Base-by-base conservation (phyloP, 2,113 vertebrate genomes). In the Erpornis zantholeuca region DNA sequence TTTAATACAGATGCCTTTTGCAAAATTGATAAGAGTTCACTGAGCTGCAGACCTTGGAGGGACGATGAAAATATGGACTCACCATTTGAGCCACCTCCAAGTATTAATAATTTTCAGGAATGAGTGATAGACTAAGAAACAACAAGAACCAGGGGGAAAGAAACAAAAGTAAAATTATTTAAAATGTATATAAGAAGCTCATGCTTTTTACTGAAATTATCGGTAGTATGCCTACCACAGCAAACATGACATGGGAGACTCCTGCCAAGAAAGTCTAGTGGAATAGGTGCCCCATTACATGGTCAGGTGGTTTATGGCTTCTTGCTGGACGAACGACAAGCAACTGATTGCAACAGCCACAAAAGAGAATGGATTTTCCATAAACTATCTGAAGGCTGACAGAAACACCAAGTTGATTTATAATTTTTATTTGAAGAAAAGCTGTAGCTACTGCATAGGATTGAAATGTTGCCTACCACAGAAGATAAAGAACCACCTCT, bases 61-160 rank as follows among this genome's bases (percentile, higher is more conserved):
- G 76, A 61, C 0, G 0, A 47, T 33, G 44, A 80, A 76, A 80
- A 70, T 1, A 1, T 57, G 40, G n/a, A 31, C 21, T 61, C 5
- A 4, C 22, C 9, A 33, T 15, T 31, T 64, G 5, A 82, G 19
- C 57, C 14, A 53, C 19, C 44, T 19, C 6, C 1, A 76, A 82
- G 24, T 40, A 33, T 59, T 86, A 53, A 38, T 38, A 33, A 49
- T 49, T 76, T 36, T 42, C 36, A 52, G 25, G 36, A 68, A 68
- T 81, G 17, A 77, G 52, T 11, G 6, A 50, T 17, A 71, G 53
- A 40, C 20, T 38, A 79, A 69, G 50, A 88, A 66, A 35, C 27
- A 79, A 29, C 22, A 82, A 47, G 68, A 82, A 75, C 36, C 11
- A 29, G 8, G 17, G 12, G 21, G 7, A 49, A 77, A 72, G 28